These are phyloP conservation scores for Paramuricea clavata DNA, from an alignment of 92 coral and sea anemone genomes.

Conservation along the genomic window DNA sequence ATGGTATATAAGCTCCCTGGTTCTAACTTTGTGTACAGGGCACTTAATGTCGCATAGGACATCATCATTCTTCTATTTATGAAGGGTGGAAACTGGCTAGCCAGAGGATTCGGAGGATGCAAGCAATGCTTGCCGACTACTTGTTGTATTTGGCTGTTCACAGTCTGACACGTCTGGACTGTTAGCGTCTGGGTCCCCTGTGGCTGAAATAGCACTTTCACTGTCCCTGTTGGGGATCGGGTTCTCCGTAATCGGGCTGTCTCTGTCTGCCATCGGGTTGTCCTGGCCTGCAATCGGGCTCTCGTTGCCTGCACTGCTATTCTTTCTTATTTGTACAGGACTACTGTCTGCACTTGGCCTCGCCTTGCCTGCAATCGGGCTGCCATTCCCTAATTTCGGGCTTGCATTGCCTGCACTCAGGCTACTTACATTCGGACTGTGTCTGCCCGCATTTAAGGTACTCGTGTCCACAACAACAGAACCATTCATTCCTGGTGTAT, in stretches of 20 bases:
- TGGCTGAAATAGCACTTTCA: background rate
- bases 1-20: too few relatives aligned
- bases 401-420: background rate
- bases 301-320: background rate
- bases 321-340: background rate
- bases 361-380: background rate
- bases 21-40: too few relatives aligned
- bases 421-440: background rate
- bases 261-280: background rate
- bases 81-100: too few relatives aligned
- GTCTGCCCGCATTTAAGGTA: background rate
- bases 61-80: too few relatives aligned
- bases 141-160: background rate
- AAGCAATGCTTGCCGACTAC: slow-evolving; percentile 6
- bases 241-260: background rate
- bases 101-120: background rate
- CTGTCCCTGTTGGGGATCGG: background rate
- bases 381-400: background rate
- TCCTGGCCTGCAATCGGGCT: background rate
- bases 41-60: too few relatives aligned
- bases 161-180: background rate
- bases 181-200: background rate
- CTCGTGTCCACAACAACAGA: slow-evolving; percentile 6
- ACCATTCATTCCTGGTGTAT: background rate
- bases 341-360: background rate